These are phyloP conservation scores for Torymus texanus DNA, from an alignment of 2,888 invertebrate genomes.

Conservation along the genomic window DNA sequence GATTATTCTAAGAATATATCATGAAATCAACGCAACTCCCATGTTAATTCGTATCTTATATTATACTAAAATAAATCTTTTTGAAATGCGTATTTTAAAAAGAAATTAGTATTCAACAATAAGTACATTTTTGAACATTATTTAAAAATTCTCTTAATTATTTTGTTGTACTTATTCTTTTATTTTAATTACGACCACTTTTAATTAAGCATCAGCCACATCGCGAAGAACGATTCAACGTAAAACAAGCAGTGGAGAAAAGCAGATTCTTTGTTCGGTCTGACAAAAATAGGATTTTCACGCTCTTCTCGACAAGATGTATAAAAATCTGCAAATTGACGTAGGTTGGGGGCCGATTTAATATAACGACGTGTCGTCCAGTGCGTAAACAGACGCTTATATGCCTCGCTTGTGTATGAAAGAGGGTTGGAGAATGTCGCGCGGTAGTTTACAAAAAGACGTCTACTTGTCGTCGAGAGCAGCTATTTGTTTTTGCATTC, in stretches of 20 bases:
- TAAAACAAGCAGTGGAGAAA: neutral
- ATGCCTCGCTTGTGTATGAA: neutral
- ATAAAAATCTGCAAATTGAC: slow-evolving; percentile 7
- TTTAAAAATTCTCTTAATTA: too few relatives aligned
- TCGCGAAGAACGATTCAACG: too few relatives aligned
- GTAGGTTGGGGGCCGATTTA: neutral
- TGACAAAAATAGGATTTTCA: neutral
- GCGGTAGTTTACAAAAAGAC: slow-evolving; percentile 27
- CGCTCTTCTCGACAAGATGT: neutral
- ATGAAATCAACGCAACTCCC: too few relatives aligned
- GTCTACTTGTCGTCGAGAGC: slow-evolving; percentile 10
- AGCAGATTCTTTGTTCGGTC: neutral
- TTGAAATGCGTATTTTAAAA: too few relatives aligned
- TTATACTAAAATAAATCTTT: too few relatives aligned
- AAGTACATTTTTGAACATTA: too few relatives aligned
- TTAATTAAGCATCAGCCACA: too few relatives aligned
- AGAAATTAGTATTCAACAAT: too few relatives aligned
- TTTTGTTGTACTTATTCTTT: too few relatives aligned
- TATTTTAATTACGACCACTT: too few relatives aligned
- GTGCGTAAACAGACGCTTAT: slow-evolving; percentile 8
- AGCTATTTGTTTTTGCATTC: slow-evolving; percentile 22
- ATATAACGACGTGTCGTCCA: slow-evolving; percentile 7
- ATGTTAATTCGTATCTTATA: too few relatives aligned
- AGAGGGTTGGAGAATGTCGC: slow-evolving; percentile 15
- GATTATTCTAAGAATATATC: too few relatives aligned